Conservation (phyloP, 2,113 vertebrate species). For the Australoheros scitulus region DNA sequence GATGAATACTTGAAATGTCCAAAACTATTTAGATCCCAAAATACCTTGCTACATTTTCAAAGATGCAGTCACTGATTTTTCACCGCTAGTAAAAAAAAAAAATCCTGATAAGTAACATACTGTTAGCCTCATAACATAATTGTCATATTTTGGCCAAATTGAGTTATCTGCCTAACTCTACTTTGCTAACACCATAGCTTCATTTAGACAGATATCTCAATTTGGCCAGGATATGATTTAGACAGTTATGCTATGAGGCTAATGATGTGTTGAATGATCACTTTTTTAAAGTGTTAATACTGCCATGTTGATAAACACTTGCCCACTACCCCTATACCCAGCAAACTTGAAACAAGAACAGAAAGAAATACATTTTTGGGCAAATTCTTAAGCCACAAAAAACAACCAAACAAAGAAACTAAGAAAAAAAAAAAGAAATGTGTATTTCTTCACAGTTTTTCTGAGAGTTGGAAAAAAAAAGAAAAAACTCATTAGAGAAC, state of each 20-base stretch:
- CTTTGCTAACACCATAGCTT: no score
- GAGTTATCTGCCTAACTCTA: no score
- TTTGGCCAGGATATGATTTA: no score
- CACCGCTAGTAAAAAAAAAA: background rate
- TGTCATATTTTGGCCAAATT: no score
- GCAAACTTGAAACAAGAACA: background rate
- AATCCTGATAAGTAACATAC: background rate
- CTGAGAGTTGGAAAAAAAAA: background rate
- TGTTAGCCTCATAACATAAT: no score
- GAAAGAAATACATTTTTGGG: background rate
- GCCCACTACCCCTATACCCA: background rate
- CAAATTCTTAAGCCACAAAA: background rate
- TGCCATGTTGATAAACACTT: background rate
- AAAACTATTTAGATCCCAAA: background rate
- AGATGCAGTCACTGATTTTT: background rate
- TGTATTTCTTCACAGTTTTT: background rate
- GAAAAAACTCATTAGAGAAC: background rate
- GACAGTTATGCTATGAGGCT: no score
- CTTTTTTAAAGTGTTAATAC: background rate
- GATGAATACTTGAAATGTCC: constrained; percentile 5
- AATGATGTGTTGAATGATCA: background rate
- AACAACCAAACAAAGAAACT: background rate
- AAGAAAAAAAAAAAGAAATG: background rate
- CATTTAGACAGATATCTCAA: no score
- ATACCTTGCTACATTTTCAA: background rate